phyloP scores from a whole-genome alignment of 2,113 vertebrate species.

The Coreoperca whiteheadi region DNA sequence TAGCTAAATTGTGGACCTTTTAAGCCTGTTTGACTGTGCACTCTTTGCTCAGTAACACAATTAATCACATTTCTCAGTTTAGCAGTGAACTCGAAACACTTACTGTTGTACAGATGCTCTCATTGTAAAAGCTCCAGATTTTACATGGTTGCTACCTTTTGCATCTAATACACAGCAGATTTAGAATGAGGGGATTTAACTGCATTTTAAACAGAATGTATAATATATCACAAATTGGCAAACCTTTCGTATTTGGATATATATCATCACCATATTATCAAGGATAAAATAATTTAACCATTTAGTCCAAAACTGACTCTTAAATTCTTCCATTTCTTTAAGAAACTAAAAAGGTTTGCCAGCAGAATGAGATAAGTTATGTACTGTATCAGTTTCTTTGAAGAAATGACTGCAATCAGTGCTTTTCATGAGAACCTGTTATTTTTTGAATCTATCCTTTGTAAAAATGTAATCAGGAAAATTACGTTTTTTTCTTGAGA shows the following conservation, averaged over 20 bases:
- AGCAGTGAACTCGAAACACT: conserved; percentile 24
- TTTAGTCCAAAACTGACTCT: neutral
- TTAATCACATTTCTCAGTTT: conserved; percentile 49
- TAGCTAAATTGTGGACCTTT: conserved; percentile 67
- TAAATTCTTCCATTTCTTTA: neutral
- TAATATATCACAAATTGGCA: neutral
- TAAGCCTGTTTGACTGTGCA: conserved; percentile 41
- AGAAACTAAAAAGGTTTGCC: too few species aligned
- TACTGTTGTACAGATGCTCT: conserved; percentile 9
- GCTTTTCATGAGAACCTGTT: neutral
- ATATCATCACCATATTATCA: neutral
- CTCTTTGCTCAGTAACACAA: conserved; percentile 32
- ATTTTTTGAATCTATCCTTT: neutral
- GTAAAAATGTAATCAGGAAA: neutral
- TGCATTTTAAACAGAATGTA: neutral
- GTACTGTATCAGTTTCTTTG: neutral
- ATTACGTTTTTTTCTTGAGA: neutral
- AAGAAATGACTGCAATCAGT: neutral
- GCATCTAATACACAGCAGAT: neutral
- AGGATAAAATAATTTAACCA: neutral
- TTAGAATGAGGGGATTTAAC: neutral
- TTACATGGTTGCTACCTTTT: neutral
- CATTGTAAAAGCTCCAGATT: conserved; percentile 1
- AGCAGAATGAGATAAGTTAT: neutral
- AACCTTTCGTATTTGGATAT: neutral